phyloP scores from a whole-genome alignment of 2,888 invertebrate species.

The Cephus runcator region DNA sequence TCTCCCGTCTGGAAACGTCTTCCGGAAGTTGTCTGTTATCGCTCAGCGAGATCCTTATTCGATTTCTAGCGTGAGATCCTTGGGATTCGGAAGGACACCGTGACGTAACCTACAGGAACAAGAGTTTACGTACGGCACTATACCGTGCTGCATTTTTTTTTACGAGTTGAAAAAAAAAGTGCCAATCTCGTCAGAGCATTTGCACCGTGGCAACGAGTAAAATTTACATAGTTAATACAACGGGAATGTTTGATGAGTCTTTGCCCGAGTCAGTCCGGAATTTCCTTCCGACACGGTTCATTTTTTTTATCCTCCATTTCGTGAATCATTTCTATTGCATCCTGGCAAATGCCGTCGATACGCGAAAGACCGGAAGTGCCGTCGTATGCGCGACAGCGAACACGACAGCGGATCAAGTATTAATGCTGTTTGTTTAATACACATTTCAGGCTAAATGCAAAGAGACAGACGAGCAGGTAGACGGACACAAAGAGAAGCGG shows the following conservation, averaged over 20 bases:
- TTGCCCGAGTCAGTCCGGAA: background rate
- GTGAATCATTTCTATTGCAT: background rate
- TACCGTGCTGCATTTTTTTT: background rate
- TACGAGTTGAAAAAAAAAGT: background rate
- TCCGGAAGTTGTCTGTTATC: background rate
- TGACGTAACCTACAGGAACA: background rate
- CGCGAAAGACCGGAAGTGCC: background rate
- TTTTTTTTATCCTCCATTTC: background rate
- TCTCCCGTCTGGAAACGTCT: background rate
- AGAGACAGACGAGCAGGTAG: conserved; percentile 50
- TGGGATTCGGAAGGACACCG: background rate
- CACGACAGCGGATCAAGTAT: conserved; percentile 37
- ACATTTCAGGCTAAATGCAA: conserved; percentile 40
- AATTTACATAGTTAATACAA: background rate
- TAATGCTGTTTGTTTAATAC: conserved; percentile 51
- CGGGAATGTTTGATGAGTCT: background rate
- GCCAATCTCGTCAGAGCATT: background rate
- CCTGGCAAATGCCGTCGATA: background rate
- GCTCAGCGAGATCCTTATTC: background rate
- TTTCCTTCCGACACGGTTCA: background rate
- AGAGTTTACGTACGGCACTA: background rate
- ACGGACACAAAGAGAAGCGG: conserved; percentile 41
- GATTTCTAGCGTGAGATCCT: background rate
- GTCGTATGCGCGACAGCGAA: background rate
- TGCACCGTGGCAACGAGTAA: background rate